These are phyloP conservation scores for Portevinia maculata DNA, from an alignment of 2,888 invertebrate genomes.

Conservation along the genomic window DNA sequence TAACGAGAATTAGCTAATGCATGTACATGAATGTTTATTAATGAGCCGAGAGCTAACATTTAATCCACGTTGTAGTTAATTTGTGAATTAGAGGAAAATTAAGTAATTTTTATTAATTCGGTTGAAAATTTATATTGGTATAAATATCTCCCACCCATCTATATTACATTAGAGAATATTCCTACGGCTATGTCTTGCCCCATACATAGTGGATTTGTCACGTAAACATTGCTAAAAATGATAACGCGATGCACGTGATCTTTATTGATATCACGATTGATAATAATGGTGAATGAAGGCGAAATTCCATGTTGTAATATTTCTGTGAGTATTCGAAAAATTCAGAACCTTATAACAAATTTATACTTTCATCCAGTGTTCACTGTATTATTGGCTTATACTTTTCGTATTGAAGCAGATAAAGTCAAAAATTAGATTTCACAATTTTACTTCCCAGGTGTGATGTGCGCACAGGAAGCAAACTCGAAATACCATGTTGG, in stretches of 20 bases:
- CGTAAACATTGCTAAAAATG: background rate
- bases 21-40: no score
- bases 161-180: background rate
- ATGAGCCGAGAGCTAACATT: no score
- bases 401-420: background rate
- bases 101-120: no score
- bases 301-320: background rate
- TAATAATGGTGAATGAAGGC: background rate
- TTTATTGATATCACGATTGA: background rate
- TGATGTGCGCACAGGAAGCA: background rate
- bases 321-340: background rate
- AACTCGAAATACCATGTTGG: background rate
- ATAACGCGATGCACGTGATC: background rate
- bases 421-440: background rate
- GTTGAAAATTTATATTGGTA: no score
- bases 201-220: background rate
- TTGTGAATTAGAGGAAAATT: no score
- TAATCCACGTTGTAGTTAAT: no score
- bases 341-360: background rate
- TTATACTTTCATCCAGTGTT: background rate
- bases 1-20: no score
- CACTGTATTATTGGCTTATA: background rate
- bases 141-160: no score
- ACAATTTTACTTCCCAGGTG: background rate
- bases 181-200: background rate